Evolutionary conservation across 2,888 invertebrate genomes (phyloP).

Genomic region (Bembecia ichneumoniformis): DNA sequence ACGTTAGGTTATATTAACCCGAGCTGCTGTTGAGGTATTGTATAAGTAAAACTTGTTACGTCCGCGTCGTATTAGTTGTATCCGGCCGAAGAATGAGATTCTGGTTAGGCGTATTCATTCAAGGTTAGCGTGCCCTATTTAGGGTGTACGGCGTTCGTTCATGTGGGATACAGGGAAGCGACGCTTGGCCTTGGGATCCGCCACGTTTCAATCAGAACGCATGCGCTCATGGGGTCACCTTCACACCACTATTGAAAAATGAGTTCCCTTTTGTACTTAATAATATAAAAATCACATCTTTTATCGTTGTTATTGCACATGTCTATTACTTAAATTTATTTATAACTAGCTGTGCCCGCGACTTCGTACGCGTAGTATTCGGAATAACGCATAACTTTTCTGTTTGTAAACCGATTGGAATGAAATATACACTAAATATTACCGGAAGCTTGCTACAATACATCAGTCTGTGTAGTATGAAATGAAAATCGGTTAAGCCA

Average conservation of each 20-base stretch:
- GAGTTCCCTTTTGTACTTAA: constrained; percentile 1
- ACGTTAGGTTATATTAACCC: too few species aligned
- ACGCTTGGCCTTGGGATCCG: constrained; percentile 15
- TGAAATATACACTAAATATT: too few species aligned
- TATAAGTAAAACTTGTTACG: not conserved
- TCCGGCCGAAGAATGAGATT: not conserved
- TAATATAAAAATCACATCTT: not conserved
- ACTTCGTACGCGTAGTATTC: too few species aligned
- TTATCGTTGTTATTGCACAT: not conserved
- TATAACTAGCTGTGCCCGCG: too few species aligned
- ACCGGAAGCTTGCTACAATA: too few species aligned
- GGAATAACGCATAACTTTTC: too few species aligned
- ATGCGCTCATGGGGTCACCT: constrained; percentile 40
- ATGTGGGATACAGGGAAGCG: constrained; percentile 16
- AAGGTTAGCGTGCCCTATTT: constrained; percentile 31
- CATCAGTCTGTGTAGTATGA: too few species aligned
- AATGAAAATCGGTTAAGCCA: too few species aligned
- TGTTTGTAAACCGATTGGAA: too few species aligned
- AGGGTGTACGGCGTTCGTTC: constrained; percentile 20
- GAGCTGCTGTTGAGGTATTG: too few species aligned
- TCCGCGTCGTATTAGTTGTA: not conserved
- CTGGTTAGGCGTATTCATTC: constrained; percentile 12
- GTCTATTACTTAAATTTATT: not conserved
- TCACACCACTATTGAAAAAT: constrained; percentile 9
- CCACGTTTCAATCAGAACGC: constrained; percentile 23